Percentiles rank a stretch among this genome's conserved stretches.
These are phyloP conservation scores for Bilobella aurantiaca DNA, from an alignment of 1,140 invertebrate species.

Conservation along the genomic window DNA sequence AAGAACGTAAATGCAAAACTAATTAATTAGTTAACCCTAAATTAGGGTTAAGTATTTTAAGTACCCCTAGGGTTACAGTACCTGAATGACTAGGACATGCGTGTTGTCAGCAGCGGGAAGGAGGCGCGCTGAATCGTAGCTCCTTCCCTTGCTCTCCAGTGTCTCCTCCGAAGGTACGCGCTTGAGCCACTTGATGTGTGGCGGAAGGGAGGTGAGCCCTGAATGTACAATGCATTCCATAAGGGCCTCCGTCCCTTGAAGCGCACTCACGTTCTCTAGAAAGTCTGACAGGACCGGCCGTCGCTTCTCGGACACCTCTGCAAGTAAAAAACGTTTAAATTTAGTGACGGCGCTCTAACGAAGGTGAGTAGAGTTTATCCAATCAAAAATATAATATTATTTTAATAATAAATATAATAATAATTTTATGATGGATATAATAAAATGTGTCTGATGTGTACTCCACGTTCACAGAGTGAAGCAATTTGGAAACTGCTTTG, in stretches of 20 bases:
- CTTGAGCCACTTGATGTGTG: constrained; percentile 35
- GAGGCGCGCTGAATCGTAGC: constrained; percentile 20
- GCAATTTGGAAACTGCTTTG: too few relatives aligned
- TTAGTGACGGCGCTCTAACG: too few relatives aligned
- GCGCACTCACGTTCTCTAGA: constrained; percentile 29
- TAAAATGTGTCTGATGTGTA: neutral
- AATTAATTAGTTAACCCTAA: neutral
- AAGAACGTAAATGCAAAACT: constrained; percentile 13
- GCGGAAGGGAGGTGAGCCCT: constrained; percentile 20
- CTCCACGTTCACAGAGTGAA: neutral
- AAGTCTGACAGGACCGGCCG: constrained; percentile 26
- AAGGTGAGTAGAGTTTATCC: too few relatives aligned
- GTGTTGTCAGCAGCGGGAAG: constrained; percentile 30
- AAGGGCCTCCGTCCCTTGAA: constrained; percentile 28
- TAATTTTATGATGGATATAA: neutral
- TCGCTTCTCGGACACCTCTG: constrained; percentile 30
- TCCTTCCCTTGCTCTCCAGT: neutral
- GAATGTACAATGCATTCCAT: constrained; percentile 30
- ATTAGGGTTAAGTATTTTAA: neutral
- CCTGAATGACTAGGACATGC: constrained; percentile 34
- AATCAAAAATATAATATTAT: too few relatives aligned
- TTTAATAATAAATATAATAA: too few relatives aligned
- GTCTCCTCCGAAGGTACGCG: constrained; percentile 18
- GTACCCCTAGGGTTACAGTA: neutral
- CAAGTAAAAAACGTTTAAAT: too few relatives aligned